These are phyloP conservation scores for Maconellicoccus hirsutus DNA, from an alignment of 1,140 invertebrate genomes.

Conservation along the genomic window DNA sequence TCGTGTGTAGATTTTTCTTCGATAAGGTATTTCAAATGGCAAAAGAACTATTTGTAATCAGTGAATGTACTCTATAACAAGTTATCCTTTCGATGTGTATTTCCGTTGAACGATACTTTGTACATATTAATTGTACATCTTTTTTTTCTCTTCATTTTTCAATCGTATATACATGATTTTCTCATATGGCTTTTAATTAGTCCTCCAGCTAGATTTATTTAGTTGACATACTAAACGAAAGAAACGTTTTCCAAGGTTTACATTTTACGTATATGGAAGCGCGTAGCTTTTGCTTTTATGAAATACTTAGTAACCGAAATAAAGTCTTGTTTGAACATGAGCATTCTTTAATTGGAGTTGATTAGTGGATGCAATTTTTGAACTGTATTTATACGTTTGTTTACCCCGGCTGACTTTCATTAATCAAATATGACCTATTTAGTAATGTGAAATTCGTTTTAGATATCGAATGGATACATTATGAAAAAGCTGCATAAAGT, in stretches of 20 bases:
- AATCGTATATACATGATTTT: neutral
- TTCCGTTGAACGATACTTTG: neutral
- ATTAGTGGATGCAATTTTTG: neutral
- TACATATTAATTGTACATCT: neutral
- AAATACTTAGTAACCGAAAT: too few relatives aligned
- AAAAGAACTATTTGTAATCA: neutral
- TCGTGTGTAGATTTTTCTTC: too few relatives aligned
- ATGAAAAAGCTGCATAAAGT: too few relatives aligned
- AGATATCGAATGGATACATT: too few relatives aligned
- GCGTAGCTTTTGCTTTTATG: neutral
- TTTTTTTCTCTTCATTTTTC: neutral
- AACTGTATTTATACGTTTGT: too few relatives aligned
- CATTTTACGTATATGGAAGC: neutral
- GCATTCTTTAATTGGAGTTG: neutral
- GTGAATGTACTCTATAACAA: neutral
- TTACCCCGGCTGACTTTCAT: neutral
- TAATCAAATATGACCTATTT: neutral
- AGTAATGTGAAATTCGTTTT: too few relatives aligned
- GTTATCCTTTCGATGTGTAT: neutral
- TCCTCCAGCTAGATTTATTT: neutral
- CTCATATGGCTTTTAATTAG: neutral
- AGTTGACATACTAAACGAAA: neutral
- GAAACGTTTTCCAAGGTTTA: neutral
- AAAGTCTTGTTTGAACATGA: neutral
- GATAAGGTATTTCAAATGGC: too few relatives aligned